Evolutionary conservation across 1,140 invertebrate species (phyloP).

Genomic region (Anagrus nilaparvatae): DNA sequence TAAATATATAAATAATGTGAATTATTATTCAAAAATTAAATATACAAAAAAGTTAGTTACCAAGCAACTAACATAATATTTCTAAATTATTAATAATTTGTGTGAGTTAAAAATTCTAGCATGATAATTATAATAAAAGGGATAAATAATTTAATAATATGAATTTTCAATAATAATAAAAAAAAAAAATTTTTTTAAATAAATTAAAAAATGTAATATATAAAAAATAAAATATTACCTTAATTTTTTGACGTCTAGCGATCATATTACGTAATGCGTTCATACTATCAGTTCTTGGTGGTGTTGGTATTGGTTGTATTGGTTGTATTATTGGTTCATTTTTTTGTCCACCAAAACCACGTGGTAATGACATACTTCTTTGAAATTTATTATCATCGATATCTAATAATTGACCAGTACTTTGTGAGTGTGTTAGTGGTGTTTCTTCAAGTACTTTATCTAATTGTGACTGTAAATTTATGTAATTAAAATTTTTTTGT

Average conservation of each 20-base stretch:
- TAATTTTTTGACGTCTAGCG: conserved; percentile 31
- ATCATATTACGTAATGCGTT: conserved; percentile 38
- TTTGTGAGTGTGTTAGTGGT: conserved; percentile 30
- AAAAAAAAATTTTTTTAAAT: background rate
- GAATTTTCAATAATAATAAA: background rate
- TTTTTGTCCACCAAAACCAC: conserved; percentile 37
- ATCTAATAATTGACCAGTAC: conserved; percentile 29
- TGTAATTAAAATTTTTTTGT: background rate
- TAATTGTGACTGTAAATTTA: conserved; percentile 23
- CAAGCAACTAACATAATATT: no score
- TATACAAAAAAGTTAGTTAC: no score
- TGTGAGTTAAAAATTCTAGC: no score
- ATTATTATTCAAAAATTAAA: no score
- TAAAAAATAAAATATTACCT: conserved; percentile 25
- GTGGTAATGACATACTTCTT: conserved; percentile 39
- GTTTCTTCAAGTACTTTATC: conserved; percentile 32
- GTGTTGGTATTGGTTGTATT: conserved; percentile 31
- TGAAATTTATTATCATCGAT: conserved; percentile 34
- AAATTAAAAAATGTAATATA: conserved; percentile 1
- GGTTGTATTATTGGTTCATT: conserved; percentile 24
- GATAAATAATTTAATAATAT: no score
- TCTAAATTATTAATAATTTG: no score
- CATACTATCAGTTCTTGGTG: conserved; percentile 40
- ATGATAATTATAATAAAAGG: no score
- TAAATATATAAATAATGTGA: no score